Evolutionary conservation across 1,140 invertebrate genomes (phyloP).

Genomic region (Drosophila athabasca): DNA sequence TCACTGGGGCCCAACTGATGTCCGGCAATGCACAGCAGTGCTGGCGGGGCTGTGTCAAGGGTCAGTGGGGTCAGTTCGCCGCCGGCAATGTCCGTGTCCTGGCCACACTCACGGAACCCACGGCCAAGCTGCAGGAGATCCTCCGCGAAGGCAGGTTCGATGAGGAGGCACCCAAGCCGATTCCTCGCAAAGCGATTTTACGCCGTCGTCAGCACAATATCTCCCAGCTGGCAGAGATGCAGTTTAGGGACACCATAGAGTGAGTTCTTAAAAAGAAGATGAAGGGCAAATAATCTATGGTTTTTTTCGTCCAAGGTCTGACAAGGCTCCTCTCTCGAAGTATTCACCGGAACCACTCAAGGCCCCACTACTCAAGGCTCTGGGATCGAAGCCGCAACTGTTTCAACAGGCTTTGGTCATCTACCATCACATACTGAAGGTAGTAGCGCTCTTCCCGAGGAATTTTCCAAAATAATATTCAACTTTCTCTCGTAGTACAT

Average conservation of each 20-base stretch:
- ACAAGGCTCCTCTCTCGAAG: slow-evolving; percentile 89
- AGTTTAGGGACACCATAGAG: slow-evolving; percentile 88
- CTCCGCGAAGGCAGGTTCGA: slow-evolving; percentile 85
- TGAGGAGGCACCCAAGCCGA: slow-evolving; percentile 39
- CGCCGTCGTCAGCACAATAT: slow-evolving; percentile 90
- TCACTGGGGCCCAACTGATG: slow-evolving; percentile 88
- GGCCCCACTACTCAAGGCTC: slow-evolving; percentile 93
- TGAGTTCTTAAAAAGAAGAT: slow-evolving; percentile 16
- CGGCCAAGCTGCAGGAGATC: slow-evolving; percentile 85
- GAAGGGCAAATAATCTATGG: neutral
- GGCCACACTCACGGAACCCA: slow-evolving; percentile 92
- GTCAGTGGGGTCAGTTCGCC: slow-evolving; percentile 92
- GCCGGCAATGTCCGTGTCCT: slow-evolving; percentile 94
- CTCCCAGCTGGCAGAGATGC: slow-evolving; percentile 91
- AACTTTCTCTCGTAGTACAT: slow-evolving; percentile 87
- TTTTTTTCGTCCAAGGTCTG: slow-evolving; percentile 24
- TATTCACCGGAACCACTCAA: slow-evolving; percentile 93
- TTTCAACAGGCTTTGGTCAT: slow-evolving; percentile 89
- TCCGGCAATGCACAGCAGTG: slow-evolving; percentile 86
- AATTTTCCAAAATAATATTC: neutral
- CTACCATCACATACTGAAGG: slow-evolving; percentile 93
- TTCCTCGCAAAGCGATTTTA: slow-evolving; percentile 74
- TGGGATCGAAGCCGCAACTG: slow-evolving; percentile 90
- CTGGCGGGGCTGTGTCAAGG: slow-evolving; percentile 89
- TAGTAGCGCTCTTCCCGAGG: neutral